Conservation (phyloP, 2,888 invertebrate genomes). For the Diachrysia chrysitis region DNA sequence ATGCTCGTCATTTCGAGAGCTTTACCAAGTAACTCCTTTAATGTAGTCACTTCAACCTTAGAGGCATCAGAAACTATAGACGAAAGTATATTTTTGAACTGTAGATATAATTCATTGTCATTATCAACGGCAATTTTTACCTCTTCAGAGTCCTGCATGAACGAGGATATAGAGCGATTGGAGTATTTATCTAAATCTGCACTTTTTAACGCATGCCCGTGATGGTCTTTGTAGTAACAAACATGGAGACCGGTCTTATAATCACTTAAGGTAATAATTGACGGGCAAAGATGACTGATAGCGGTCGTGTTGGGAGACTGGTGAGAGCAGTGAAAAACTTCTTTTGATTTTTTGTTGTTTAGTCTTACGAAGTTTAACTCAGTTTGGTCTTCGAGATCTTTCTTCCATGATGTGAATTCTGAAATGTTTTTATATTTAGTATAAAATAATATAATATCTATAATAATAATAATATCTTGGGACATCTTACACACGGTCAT, state of each 20-base stretch:
- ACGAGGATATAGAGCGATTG: constrained; percentile 63
- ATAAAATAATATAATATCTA: too few relatives aligned
- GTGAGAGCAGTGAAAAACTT: constrained; percentile 69
- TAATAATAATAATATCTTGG: too few relatives aligned
- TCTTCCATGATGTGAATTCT: constrained; percentile 76
- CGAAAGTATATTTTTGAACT: constrained; percentile 72
- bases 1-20: constrained; percentile 73
- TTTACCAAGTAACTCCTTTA: constrained; percentile 67
- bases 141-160: constrained; percentile 56
- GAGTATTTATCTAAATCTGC: constrained; percentile 57
- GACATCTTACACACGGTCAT: too few relatives aligned
- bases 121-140: constrained; percentile 24
- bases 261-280: constrained; percentile 65
- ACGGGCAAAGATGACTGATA: constrained; percentile 68
- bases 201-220: constrained; percentile 58
- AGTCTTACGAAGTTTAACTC: constrained; percentile 60
- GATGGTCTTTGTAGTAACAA: constrained; percentile 71
- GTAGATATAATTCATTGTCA: constrained; percentile 64
- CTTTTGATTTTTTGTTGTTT: constrained; percentile 59
- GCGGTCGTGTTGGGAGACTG: constrained; percentile 25
- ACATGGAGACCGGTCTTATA: constrained; percentile 72
- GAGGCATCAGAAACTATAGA: constrained; percentile 66
- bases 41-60: constrained; percentile 59
- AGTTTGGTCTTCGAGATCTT: constrained; percentile 64
- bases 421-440: constrained; percentile 54